Percentiles rank a stretch among this genome's conserved stretches.
Evolutionary conservation across 2,797 vertebrate species (phyloP).

Genomic region (Enteromius radiatus): DNA sequence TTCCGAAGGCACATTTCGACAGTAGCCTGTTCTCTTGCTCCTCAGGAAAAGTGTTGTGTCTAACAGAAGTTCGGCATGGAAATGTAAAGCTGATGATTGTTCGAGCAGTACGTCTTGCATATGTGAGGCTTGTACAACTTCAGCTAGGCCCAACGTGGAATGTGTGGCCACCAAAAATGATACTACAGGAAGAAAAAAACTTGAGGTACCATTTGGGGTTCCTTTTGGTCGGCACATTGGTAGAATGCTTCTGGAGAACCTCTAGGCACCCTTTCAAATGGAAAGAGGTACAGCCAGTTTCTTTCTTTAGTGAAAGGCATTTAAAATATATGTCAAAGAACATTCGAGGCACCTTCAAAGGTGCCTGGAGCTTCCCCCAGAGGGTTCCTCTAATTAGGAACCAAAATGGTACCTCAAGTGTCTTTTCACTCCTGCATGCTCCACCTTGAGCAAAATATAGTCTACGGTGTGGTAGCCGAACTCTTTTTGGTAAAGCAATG

Average conservation of each 20-base stretch:
- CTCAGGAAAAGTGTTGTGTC: conserved; percentile 47
- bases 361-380: background rate
- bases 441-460: background rate
- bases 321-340: background rate
- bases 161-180: background rate
- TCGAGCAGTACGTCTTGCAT: background rate
- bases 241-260: conserved; percentile 1
- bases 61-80: background rate
- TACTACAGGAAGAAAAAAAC: background rate
- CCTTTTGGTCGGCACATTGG: background rate
- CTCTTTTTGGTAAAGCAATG: conserved; percentile 18
- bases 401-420: background rate
- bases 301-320: conserved; percentile 1
- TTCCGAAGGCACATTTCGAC: conserved; percentile 83
- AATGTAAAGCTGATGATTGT: conserved; percentile 29
- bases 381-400: background rate
- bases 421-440: background rate
- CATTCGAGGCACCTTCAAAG: background rate
- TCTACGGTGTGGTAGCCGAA: background rate
- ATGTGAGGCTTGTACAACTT: background rate
- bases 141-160: background rate
- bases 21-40: conserved; percentile 71
- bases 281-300: background rate
- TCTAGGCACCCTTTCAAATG: conserved; percentile 8
- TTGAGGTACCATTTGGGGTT: background rate